Conservation (phyloP, 2,113 vertebrate species). For the Ariopsis seemanni region DNA sequence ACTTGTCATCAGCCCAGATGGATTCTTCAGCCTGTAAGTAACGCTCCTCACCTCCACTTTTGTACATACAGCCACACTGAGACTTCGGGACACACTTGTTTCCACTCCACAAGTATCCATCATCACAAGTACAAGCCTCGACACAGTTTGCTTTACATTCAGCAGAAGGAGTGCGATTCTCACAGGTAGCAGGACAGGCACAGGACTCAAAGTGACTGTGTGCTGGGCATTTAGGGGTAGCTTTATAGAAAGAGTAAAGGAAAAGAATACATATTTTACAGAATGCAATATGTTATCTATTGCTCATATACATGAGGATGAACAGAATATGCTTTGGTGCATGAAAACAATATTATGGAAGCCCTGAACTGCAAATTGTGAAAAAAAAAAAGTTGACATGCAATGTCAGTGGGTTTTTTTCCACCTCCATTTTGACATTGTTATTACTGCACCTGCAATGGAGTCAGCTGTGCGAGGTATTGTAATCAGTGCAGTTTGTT, state of each 20-base stretch:
- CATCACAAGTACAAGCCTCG: constrained; percentile 58
- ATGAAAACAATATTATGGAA: neutral
- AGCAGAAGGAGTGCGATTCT: constrained; percentile 43
- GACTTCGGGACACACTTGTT: constrained; percentile 48
- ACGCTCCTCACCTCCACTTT: constrained; percentile 30
- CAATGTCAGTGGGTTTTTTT: no score
- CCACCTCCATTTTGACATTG: no score
- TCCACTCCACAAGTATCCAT: constrained; percentile 55
- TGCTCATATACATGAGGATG: neutral
- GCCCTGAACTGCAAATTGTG: neutral
- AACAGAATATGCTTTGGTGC: neutral
- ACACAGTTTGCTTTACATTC: constrained; percentile 58
- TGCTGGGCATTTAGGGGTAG: constrained; percentile 10
- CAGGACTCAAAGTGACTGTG: constrained; percentile 42
- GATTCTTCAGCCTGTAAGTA: constrained; percentile 53
- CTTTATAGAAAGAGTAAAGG: constrained; percentile 4
- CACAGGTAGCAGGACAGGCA: constrained; percentile 64
- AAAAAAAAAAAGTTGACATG: neutral
- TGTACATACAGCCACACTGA: constrained; percentile 59
- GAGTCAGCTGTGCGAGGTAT: no score
- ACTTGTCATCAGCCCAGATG: constrained; percentile 62
- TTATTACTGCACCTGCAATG: no score
- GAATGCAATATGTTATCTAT: neutral
- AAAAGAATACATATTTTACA: neutral
- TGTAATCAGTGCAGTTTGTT: no score